Base-by-base conservation (phyloP, 2,888 invertebrate species). In the Orthonevra nobilis region DNA sequence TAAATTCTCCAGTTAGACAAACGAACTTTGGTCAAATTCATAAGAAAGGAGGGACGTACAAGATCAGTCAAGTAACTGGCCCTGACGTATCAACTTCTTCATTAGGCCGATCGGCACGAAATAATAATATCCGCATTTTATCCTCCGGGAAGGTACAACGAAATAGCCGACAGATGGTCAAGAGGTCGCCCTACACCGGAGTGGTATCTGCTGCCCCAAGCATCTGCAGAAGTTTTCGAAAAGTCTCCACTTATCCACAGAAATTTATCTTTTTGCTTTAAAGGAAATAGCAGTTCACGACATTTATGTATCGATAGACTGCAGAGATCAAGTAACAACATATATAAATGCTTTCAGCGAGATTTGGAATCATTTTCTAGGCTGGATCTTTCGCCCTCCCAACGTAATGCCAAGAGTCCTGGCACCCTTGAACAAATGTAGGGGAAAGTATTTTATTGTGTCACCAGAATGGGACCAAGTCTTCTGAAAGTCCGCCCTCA, bases 1-100 rank as follows among this genome's bases (percentile, higher is more conserved):
- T n/a, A n/a, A n/a, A n/a, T n/a, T n/a, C 66, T 66, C 3, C 46
- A 68, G 20, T 17, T 54, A 12, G 68, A 42, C 42, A 69, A 69
- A 12, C 15, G 69, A 32, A 69, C 14, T 5, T 9, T 60, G 1
- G 42, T 69, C 9, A 19, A 34, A 0, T 60, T 60, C n/a, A 46
- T 56, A n/a, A 46, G 58, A 1, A 68, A 58, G 6, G 46, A 68
- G 1, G 30, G 66, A 3, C 20, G 66, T 3, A 56, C 58, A 17
- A 56, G 40, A 3, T 56, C 56, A 0, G 20, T 56, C 3, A 14
- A 15, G 14, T n/a, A 48, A 2, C 7, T 56, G n/a, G 9, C 10
- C 14, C 28, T 54, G 5, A 66, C 34, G 3, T 46, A 66, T 28
- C 66, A 19, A 7, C 10, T 66, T 5, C 34, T 64, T 34, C 15